Percentiles rank a stretch among this genome's conserved stretches.
Evolutionary conservation across 1,140 invertebrate species (phyloP).

Genomic region (Procambarus virginalis): DNA sequence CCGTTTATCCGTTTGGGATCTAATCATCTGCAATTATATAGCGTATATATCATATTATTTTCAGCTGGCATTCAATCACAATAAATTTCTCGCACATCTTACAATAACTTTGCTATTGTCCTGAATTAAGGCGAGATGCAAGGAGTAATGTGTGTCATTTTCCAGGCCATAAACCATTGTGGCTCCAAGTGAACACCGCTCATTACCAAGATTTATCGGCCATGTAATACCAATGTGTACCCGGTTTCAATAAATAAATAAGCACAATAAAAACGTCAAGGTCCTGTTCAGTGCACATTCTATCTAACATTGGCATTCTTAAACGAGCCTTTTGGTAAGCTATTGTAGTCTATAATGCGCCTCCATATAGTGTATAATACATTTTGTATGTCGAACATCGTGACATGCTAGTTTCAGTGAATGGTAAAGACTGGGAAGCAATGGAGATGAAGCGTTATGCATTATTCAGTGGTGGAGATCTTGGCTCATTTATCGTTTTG

Average conservation of each 20-base stretch:
- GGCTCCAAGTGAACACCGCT: conserved; percentile 17
- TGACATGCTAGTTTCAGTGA: no score
- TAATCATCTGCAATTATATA: no score
- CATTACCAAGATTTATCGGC: neutral
- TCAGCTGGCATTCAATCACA: neutral
- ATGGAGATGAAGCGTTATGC: no score
- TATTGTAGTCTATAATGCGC: no score
- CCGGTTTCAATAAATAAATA: conserved; percentile 24
- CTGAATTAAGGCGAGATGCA: conserved; percentile 23
- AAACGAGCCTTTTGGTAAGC: no score
- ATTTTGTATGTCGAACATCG: no score
- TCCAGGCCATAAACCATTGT: conserved; percentile 6
- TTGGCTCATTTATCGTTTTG: no score
- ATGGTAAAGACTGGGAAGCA: no score
- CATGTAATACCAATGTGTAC: neutral
- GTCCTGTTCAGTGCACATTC: neutral
- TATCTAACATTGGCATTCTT: neutral
- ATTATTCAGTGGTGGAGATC: no score
- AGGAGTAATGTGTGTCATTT: conserved; percentile 39
- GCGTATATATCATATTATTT: neutral
- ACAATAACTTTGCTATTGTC: conserved; percentile 25
- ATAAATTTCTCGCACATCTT: conserved; percentile 25
- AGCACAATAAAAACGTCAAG: conserved; percentile 16
- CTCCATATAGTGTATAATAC: no score
- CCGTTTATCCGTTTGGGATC: neutral